Conservation (phyloP, 2,113 vertebrate species). For the Entomyzon cyanotis region DNA sequence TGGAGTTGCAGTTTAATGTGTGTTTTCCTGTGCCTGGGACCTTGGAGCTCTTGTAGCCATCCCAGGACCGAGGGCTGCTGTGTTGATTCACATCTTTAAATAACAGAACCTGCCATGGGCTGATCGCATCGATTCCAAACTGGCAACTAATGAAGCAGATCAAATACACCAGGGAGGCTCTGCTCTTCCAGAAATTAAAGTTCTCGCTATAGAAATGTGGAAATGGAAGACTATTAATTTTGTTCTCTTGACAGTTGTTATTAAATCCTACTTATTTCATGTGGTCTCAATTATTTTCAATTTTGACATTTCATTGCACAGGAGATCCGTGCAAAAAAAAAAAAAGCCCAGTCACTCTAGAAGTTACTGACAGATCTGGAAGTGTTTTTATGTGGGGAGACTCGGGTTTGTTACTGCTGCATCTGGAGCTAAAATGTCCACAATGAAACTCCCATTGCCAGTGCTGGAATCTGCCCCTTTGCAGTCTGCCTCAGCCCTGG, state of each 20-base stretch:
- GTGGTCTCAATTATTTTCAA: neutral
- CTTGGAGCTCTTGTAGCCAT: neutral
- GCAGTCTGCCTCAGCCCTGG: neutral
- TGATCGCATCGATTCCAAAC: neutral
- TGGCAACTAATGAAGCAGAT: neutral
- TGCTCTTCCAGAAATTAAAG: conserved; percentile 31
- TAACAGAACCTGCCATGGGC: neutral
- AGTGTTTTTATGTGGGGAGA: neutral
- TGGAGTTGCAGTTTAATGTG: neutral
- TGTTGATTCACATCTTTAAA: neutral
- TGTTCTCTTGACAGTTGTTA: conserved; percentile 7
- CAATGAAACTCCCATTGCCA: neutral
- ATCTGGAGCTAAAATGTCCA: neutral
- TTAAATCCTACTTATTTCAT: conserved; percentile 14
- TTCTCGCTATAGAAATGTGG: neutral
- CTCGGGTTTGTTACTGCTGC: neutral
- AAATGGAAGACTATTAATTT: conserved; percentile 25
- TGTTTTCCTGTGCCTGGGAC: neutral
- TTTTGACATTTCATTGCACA: neutral
- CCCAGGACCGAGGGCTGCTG: rapidly evolving
- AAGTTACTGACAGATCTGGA: neutral
- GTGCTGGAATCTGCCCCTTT: neutral
- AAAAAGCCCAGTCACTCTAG: neutral
- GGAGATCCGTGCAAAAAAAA: neutral
- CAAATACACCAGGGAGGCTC: neutral